phyloP scores from a whole-genome alignment of 2,113 vertebrate genomes.

The Pterocles burchelli region DNA sequence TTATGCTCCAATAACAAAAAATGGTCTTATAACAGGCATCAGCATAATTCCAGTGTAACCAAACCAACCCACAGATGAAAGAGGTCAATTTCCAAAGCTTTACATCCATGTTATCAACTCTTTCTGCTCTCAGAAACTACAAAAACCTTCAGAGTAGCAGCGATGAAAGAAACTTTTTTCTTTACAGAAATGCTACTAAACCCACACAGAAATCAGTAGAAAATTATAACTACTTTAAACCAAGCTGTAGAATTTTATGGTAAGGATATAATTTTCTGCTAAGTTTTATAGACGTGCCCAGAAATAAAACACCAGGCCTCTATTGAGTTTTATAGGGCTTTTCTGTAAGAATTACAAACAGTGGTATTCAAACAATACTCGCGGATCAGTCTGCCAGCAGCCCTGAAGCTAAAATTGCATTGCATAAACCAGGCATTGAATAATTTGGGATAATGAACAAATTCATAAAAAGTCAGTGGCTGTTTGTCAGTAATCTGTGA shows the following conservation, averaged over 20 bases:
- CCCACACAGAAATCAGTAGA: constrained; percentile 30
- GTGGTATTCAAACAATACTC: constrained; percentile 49
- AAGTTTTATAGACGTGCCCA: constrained; percentile 47
- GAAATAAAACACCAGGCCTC: constrained; percentile 60
- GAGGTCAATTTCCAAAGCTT: neutral
- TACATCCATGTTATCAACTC: neutral
- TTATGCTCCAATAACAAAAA: neutral
- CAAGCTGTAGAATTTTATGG: constrained; percentile 43
- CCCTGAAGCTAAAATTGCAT: constrained; percentile 23
- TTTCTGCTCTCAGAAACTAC: neutral
- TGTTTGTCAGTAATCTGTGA: constrained; percentile 49
- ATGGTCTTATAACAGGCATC: neutral
- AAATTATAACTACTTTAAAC: constrained; percentile 63
- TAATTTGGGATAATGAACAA: constrained; percentile 49
- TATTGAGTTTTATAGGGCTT: constrained; percentile 46
- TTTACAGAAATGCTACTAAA: constrained; percentile 19
- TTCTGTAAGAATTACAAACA: constrained; percentile 56
- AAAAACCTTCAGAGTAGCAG: neutral
- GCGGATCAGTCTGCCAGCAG: constrained; percentile 42
- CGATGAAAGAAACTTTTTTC: neutral
- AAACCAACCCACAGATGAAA: neutral
- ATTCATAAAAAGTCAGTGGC: constrained; percentile 48
- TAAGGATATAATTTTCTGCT: constrained; percentile 62
- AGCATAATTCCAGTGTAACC: neutral
- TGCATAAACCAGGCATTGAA: constrained; percentile 45